Evolutionary conservation across 2,113 vertebrate species (phyloP).

Genomic region (Lucifuga dentata): DNA sequence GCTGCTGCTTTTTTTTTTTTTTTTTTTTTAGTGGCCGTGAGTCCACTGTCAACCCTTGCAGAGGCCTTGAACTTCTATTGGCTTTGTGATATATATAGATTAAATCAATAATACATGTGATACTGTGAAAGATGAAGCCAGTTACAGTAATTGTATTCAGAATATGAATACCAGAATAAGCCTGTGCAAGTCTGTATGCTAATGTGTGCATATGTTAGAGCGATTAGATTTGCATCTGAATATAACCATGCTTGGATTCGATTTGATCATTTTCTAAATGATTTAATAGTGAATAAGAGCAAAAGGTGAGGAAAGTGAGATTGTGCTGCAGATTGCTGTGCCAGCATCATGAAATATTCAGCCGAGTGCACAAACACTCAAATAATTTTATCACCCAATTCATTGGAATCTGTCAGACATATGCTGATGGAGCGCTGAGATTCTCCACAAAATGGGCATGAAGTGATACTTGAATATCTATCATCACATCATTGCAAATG

Average conservation of each 20-base stretch:
- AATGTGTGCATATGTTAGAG: constrained; percentile 23
- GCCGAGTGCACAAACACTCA: constrained; percentile 51
- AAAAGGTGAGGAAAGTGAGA: constrained; percentile 30
- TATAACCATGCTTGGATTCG: constrained; percentile 23
- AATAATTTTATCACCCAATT: constrained; percentile 66
- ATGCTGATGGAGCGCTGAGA: constrained; percentile 21
- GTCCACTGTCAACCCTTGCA: constrained; percentile 22
- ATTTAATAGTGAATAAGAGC: constrained; percentile 63
- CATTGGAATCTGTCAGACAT: constrained; percentile 41
- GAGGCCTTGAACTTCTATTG: constrained; percentile 5
- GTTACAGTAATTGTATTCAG: background rate
- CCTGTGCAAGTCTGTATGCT: constrained; percentile 4
- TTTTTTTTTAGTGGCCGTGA: constrained; percentile 24
- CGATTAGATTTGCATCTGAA: constrained; percentile 42
- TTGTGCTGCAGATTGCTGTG: constrained; percentile 21
- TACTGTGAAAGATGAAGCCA: constrained; percentile 9
- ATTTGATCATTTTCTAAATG: constrained; percentile 26
- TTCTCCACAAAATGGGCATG: constrained; percentile 1
- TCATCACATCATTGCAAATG: background rate
- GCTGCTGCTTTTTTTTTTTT: too few species aligned
- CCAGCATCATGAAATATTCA: constrained; percentile 68
- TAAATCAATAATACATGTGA: background rate
- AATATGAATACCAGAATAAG: background rate
- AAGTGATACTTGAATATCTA: constrained; percentile 6
- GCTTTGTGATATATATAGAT: background rate